phyloP scores from a whole-genome alignment of 1,140 invertebrate genomes.

The Panagrolaimus sp. region DNA sequence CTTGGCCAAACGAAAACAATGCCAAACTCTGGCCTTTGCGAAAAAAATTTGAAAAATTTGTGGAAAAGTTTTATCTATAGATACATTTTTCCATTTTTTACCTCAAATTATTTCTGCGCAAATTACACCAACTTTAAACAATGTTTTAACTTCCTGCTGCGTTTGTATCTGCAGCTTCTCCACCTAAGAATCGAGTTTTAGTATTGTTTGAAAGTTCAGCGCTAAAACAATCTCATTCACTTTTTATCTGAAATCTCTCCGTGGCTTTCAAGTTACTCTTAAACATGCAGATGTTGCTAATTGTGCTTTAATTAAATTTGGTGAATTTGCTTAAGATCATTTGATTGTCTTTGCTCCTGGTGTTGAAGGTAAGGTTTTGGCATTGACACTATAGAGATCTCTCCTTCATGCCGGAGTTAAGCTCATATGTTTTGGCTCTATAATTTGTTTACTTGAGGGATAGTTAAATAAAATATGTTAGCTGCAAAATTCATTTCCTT shows the following conservation, averaged over 20 bases:
- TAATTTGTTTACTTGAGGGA: too few species aligned
- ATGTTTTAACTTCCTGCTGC: background rate
- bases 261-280: conserved; percentile 80
- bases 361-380: conserved; percentile 69
- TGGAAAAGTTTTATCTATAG: too few species aligned
- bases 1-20: too few species aligned
- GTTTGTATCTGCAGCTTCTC: background rate
- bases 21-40: too few species aligned
- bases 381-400: too few species aligned
- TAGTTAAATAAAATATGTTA: too few species aligned
- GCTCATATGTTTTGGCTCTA: too few species aligned
- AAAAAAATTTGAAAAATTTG: too few species aligned
- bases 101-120: too few species aligned
- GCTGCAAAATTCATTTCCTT: too few species aligned
- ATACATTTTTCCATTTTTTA: too few species aligned
- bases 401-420: too few species aligned
- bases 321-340: conserved; percentile 91
- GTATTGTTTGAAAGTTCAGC: conserved; percentile 89
- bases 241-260: conserved; percentile 84
- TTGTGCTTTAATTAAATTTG: conserved; percentile 84
- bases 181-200: conserved; percentile 59
- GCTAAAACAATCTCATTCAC: conserved; percentile 89
- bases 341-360: conserved; percentile 91
- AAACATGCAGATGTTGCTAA: conserved; percentile 88
- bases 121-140: background rate